Percentiles rank a stretch among this genome's conserved stretches.
Conservation (phyloP, 1,140 invertebrate genomes). For the Hylaeus volcanicus region DNA sequence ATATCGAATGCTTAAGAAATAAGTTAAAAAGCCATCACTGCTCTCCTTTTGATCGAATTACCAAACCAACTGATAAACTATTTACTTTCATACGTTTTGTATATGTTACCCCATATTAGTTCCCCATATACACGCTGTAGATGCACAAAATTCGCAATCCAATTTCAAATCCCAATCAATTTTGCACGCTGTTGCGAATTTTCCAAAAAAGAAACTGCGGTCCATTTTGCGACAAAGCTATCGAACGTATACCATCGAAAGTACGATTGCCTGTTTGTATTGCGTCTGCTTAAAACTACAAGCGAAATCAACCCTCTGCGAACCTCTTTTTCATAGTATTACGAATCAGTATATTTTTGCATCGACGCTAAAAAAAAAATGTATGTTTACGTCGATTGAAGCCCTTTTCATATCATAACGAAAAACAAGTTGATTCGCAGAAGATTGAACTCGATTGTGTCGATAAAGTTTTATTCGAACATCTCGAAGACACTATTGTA, state of each 20-base stretch:
- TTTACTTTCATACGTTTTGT: too few relatives aligned
- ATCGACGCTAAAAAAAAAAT: background rate
- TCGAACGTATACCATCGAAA: slow-evolving; percentile 5
- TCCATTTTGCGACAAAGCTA: slow-evolving; percentile 29
- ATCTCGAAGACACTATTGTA: background rate
- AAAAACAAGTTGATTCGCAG: background rate
- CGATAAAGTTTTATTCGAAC: slow-evolving; percentile 13
- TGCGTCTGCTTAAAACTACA: slow-evolving; percentile 7
- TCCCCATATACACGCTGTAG: too few relatives aligned
- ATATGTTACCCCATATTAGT: too few relatives aligned
- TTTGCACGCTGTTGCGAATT: background rate
- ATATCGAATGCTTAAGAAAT: too few relatives aligned
- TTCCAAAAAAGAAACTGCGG: slow-evolving; percentile 9
- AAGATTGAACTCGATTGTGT: slow-evolving; percentile 27
- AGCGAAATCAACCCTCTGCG: slow-evolving; percentile 28
- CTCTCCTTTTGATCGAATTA: too few relatives aligned
- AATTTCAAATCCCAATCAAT: too few relatives aligned
- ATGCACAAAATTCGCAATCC: too few relatives aligned
- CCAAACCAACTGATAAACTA: too few relatives aligned
- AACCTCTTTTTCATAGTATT: slow-evolving; percentile 18
- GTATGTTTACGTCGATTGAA: background rate
- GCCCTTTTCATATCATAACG: background rate
- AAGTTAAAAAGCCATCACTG: too few relatives aligned
- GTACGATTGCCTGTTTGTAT: slow-evolving; percentile 24
- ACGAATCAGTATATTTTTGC: background rate